Conservation (phyloP, 2,797 vertebrate species). For the Macropodus opercularis region DNA sequence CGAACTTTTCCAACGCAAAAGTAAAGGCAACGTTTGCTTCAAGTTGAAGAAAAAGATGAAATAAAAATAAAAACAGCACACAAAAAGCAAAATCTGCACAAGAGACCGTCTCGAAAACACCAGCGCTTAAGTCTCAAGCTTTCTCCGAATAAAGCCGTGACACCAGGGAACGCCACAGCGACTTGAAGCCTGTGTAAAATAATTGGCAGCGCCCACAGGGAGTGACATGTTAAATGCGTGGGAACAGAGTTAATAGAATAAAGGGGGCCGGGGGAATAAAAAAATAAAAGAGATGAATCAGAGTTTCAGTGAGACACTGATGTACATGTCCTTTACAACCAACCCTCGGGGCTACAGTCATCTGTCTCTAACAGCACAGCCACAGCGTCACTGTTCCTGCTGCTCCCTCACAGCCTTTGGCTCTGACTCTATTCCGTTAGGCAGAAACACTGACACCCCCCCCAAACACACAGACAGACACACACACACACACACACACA, state of each 20-base stretch:
- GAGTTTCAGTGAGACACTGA: conserved; percentile 36
- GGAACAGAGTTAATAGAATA: conserved; percentile 14
- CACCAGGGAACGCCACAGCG: conserved; percentile 13
- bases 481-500: conserved; percentile 1
- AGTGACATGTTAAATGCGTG: conserved; percentile 12
- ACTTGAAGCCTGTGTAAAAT: conserved; percentile 27
- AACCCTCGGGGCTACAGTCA: conserved; percentile 50
- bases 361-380: conserved; percentile 51
- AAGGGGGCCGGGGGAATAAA: conserved; percentile 11
- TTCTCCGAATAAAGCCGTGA: conserved; percentile 3
- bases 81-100: conserved; percentile 1
- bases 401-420: conserved; percentile 36
- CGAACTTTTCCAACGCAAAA: no score
- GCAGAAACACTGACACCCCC: no score
- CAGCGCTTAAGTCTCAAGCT: background rate
- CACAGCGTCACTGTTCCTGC: conserved; percentile 43
- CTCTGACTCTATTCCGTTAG: conserved; percentile 42
- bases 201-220: conserved; percentile 21
- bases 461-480: no score
- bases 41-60: background rate
- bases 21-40: no score
- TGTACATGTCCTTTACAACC: conserved; percentile 51
- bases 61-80: conserved; percentile 6
- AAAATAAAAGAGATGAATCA: conserved; percentile 29
- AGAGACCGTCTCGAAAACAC: background rate